phyloP scores from a whole-genome alignment of 2,113 vertebrate species.

The Addax nasomaculatus region DNA sequence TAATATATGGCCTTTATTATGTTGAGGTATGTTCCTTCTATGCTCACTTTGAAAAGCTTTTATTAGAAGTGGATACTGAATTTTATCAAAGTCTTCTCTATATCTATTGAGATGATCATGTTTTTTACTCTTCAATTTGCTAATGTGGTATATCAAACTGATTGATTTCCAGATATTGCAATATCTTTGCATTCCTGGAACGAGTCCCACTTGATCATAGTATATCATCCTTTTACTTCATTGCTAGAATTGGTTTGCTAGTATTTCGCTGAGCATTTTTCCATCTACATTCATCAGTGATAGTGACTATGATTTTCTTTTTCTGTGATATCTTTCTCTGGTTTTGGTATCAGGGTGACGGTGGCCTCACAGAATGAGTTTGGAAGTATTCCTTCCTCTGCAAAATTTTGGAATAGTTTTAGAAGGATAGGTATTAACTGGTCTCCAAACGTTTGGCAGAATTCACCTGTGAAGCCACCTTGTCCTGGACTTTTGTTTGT shows the following conservation, averaged over 20 bases:
- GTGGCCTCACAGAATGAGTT: not conserved
- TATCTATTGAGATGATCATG: not conserved
- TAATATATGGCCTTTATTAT: not conserved
- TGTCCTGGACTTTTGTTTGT: not conserved
- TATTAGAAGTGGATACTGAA: not conserved
- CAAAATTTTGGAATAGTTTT: not conserved
- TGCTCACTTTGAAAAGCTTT: not conserved
- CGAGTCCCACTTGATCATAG: not conserved
- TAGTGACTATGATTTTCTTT: not conserved
- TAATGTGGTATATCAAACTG: not conserved
- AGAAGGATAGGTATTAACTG: not conserved
- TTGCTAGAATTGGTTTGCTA: not conserved
- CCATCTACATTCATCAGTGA: not conserved
- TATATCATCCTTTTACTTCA: not conserved
- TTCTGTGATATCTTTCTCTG: not conserved
- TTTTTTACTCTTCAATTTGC: not conserved
- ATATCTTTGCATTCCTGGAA: not conserved
- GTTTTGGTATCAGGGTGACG: not conserved
- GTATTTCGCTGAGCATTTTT: not conserved
- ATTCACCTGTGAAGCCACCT: not conserved
- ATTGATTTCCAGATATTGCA: not conserved
- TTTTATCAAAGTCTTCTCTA: not conserved
- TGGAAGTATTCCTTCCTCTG: not conserved
- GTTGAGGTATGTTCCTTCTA: not conserved
- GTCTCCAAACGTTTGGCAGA: not conserved